These are phyloP conservation scores for Nasua narica DNA, from an alignment of 2,797 vertebrate species.

Conservation along the genomic window DNA sequence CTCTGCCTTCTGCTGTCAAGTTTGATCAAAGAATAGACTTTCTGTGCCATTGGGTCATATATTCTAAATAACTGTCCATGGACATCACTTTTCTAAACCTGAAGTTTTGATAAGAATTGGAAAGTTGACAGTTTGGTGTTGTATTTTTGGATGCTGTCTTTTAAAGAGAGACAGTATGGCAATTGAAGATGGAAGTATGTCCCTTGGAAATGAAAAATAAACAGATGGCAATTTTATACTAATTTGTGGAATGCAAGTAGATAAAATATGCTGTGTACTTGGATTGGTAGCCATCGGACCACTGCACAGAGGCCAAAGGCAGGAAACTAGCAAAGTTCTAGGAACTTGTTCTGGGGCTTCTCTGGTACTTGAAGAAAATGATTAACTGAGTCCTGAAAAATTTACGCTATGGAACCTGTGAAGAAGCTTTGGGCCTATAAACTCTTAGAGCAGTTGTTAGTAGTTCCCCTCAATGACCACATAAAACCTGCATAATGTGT, in stretches of 20 bases:
- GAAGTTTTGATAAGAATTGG: slow-evolving; percentile 6
- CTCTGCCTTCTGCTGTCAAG: background rate
- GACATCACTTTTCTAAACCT: background rate
- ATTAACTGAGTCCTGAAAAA: background rate
- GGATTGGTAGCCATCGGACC: background rate
- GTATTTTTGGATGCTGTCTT: background rate
- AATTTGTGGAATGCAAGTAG: background rate
- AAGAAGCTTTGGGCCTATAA: background rate
- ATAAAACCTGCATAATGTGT: slow-evolving; percentile 19
- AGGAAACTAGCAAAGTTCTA: background rate
- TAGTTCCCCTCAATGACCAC: background rate
- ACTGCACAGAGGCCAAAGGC: background rate
- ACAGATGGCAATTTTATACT: background rate
- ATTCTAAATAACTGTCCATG: background rate
- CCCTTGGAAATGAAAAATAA: background rate
- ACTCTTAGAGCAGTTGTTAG: background rate
- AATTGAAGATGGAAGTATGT: background rate
- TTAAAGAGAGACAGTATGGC: background rate
- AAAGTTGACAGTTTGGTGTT: background rate
- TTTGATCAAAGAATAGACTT: background rate
- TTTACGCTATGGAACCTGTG: background rate
- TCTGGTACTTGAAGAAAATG: slow-evolving; percentile 18
- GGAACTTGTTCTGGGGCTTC: background rate
- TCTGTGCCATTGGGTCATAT: background rate
- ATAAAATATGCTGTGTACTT: background rate